These are phyloP conservation scores for Mizuhopecten yessoensis DNA, from an alignment of 1,140 invertebrate genomes.

Conservation along the genomic window DNA sequence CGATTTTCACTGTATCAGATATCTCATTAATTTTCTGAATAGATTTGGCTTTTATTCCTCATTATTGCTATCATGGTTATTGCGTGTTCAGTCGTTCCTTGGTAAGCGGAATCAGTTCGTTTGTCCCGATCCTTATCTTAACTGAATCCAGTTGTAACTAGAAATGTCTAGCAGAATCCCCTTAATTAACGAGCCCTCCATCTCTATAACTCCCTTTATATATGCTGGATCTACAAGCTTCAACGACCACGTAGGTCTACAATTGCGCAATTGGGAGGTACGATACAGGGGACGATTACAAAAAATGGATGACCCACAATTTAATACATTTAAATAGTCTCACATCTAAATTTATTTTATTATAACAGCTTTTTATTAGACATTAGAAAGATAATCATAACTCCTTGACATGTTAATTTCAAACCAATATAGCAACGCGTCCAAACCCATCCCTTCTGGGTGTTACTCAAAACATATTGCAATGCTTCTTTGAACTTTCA, in stretches of 20 bases:
- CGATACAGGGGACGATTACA: not conserved
- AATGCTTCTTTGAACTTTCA: no score
- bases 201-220: slow-evolving; percentile 14
- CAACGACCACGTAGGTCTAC: slow-evolving; percentile 8
- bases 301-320: not conserved
- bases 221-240: not conserved
- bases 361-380: not conserved
- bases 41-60: slow-evolving; percentile 27
- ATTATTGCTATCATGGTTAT: not conserved
- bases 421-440: not conserved
- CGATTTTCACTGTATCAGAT: not conserved
- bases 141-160: not conserved
- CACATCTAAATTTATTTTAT: not conserved
- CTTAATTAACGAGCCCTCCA: not conserved
- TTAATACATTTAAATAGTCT: not conserved
- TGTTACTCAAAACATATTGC: not conserved
- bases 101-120: slow-evolving; percentile 25
- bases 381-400: not conserved
- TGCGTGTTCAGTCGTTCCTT: not conserved
- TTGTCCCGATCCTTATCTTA: slow-evolving; percentile 33
- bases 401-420: not conserved
- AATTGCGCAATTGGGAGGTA: not conserved
- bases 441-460: not conserved
- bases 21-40: slow-evolving; percentile 13
- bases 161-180: not conserved